phyloP scores from a whole-genome alignment of 2,113 vertebrate species.

The Microcebus ravelobensis region DNA sequence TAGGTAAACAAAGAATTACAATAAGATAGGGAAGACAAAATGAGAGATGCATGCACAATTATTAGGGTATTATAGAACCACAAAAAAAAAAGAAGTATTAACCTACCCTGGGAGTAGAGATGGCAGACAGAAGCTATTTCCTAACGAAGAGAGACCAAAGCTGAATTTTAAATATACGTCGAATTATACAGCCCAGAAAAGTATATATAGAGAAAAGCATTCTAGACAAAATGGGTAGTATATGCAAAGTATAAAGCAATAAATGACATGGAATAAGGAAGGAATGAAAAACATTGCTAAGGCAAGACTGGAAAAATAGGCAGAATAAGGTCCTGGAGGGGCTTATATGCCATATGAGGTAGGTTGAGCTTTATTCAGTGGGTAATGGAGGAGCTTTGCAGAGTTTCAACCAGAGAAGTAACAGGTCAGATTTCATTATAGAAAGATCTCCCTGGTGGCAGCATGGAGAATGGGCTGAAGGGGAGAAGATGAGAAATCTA shows the following conservation, averaged over 20 bases:
- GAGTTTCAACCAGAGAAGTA: background rate
- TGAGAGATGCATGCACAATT: background rate
- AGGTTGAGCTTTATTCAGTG: background rate
- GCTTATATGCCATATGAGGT: background rate
- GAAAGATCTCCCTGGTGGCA: background rate
- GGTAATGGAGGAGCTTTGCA: background rate
- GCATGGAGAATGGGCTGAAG: background rate
- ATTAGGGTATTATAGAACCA: background rate
- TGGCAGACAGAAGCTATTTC: background rate
- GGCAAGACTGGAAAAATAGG: background rate
- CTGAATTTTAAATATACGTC: constrained; percentile 10
- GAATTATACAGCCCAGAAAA: background rate
- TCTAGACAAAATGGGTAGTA: background rate
- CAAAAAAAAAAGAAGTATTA: background rate
- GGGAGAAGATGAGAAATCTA: background rate
- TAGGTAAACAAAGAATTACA: constrained; percentile 1
- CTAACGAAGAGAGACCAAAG: background rate
- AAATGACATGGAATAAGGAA: background rate
- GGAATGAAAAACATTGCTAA: background rate
- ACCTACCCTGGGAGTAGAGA: background rate
- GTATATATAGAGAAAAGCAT: background rate
- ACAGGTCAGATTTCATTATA: background rate
- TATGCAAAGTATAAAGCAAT: background rate
- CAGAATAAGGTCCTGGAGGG: background rate
- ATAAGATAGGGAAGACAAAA: background rate